Base-by-base conservation (phyloP, 2,113 vertebrate genomes). In the Atherinomorus stipes region DNA sequence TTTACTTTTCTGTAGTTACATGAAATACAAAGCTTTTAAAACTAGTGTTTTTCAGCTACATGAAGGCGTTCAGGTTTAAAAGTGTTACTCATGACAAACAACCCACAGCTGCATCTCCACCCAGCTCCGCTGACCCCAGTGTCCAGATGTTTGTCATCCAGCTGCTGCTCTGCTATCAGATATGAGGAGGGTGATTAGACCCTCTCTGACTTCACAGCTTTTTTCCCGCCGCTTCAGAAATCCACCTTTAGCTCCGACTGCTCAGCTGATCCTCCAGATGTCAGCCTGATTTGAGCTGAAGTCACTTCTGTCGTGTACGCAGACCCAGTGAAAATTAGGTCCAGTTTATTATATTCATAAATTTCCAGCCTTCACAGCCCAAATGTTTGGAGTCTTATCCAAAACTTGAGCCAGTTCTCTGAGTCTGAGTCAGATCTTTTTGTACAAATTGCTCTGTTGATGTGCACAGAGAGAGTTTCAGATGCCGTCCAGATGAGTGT, bases 151-250 rank as follows among this genome's bases (percentile, higher is more conserved):
- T 77, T 77, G 61, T 69, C 45, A 49, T 63, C 58, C 80, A 71
- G 79, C 74, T 82, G 75, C 77, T 13, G 74, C 82, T 82, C 49
- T 7, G 69, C 73, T 73, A 85, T 89, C 64, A 81, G 81, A 89
- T 82, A 64, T 23, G 61, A 64, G 61, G 4, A 18, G 34, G 57
- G 26, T 11, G 68, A 72, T 71, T 75, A 81, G 72, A 68, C 15
- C 63, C 23, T 54, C 74, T 81, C 71, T 71, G 50, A 79, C 52
- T 80, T 61, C 74, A 42, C 22, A 13, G 25, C 66, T 79, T 74
- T 76, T 63, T 76, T 76, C 71, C 64, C 2, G 9, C 9, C 3
- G 18, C 1, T 67, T 54, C 58, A 54, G 52, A 25, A 57, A 31
- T 7, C 23, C 37, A 64, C 19, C 56, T 53, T 54, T 28, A 26